Evolutionary conservation across 2,888 invertebrate species (phyloP).

Genomic region (Hypena proboscidalis): DNA sequence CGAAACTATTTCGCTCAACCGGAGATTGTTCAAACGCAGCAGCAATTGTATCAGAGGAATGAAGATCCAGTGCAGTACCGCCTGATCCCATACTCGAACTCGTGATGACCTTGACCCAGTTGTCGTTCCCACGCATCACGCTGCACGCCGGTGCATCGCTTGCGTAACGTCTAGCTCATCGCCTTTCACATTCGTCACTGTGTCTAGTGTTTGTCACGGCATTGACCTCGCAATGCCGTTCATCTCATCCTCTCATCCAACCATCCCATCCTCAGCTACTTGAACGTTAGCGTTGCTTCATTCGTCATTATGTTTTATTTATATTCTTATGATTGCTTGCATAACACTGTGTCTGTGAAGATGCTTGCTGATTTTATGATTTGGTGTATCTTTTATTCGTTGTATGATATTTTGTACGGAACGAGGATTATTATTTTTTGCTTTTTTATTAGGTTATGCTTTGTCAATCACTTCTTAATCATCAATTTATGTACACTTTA

Average conservation of each 20-base stretch:
- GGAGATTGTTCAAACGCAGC: constrained; percentile 29
- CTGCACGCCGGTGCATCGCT: constrained; percentile 45
- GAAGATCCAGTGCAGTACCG: constrained; percentile 55
- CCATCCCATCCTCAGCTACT: constrained; percentile 7
- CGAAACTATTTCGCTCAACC: constrained; percentile 22
- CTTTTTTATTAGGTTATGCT: too few species aligned
- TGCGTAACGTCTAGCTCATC: constrained; percentile 30
- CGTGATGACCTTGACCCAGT: constrained; percentile 77
- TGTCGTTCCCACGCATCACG: constrained; percentile 54
- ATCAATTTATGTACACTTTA: too few species aligned
- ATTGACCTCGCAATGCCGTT: constrained; percentile 25
- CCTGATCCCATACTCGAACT: constrained; percentile 48
- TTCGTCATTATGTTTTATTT: not conserved
- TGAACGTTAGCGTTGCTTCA: constrained; percentile 9
- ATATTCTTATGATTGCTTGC: constrained; percentile 8
- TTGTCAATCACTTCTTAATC: too few species aligned
- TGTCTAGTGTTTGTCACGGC: constrained; percentile 14
- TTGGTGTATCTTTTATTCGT: too few species aligned
- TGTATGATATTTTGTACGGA: too few species aligned
- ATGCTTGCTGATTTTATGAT: too few species aligned
- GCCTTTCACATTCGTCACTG: constrained; percentile 9
- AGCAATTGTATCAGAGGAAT: constrained; percentile 33
- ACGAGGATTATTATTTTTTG: too few species aligned
- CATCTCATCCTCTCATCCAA: constrained; percentile 15
- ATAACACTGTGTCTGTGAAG: too few species aligned